These are phyloP conservation scores for Hirundichthys speculiger DNA, from an alignment of 2,113 vertebrate genomes.

Conservation along the genomic window DNA sequence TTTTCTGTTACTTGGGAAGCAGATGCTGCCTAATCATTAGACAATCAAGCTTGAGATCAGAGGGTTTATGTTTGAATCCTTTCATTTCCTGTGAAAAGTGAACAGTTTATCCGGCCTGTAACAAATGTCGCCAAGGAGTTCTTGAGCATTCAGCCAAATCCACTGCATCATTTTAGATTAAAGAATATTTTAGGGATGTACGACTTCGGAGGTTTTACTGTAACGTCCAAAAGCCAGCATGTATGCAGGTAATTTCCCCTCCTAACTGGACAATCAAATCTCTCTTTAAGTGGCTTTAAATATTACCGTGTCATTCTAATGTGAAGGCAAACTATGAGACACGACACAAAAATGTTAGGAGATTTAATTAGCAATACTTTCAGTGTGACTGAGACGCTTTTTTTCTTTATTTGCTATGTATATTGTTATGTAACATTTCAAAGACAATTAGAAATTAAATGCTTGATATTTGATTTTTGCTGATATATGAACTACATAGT, in stretches of 20 bases:
- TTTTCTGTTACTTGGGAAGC: not conserved
- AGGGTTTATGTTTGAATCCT: slow-evolving; percentile 2
- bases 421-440: too few relatives aligned
- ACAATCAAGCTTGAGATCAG: slow-evolving; percentile 8
- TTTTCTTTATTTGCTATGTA: too few relatives aligned
- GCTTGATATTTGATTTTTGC: too few relatives aligned
- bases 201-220: not conserved
- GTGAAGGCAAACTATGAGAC: not conserved
- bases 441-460: too few relatives aligned
- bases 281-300: not conserved
- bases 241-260: not conserved
- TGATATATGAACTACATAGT: too few relatives aligned
- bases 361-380: too few relatives aligned
- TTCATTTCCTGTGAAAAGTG: slow-evolving; percentile 2
- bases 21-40: not conserved
- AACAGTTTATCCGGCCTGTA: not conserved
- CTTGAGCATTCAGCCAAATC: not conserved
- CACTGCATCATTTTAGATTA: not conserved
- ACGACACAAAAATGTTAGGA: too few relatives aligned
- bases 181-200: not conserved
- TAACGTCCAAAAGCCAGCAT: not conserved
- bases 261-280: not conserved
- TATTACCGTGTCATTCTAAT: not conserved
- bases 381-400: too few relatives aligned
- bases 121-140: slow-evolving; percentile 1